Evolutionary conservation across 2,797 vertebrate species (phyloP).

Genomic region (Moxostoma hubbsi): DNA sequence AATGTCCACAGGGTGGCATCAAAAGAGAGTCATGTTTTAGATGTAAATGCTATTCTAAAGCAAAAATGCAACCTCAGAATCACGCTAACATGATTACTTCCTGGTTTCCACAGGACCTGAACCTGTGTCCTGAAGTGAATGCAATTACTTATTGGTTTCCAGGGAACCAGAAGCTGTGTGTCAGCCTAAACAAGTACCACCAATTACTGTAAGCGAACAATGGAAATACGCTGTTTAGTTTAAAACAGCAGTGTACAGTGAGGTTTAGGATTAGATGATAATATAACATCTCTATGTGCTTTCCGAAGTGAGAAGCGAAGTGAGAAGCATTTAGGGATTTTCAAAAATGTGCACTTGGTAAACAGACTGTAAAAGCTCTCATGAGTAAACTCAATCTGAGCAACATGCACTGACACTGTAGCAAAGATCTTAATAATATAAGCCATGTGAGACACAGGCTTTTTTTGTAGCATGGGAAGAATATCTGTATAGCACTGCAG

Average conservation of each 20-base stretch:
- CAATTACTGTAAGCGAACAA: neutral
- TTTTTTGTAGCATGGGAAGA: neutral
- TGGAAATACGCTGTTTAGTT: conserved; percentile 32
- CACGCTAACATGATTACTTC: too few relatives aligned
- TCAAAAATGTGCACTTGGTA: conserved; percentile 20
- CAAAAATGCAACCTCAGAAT: too few relatives aligned
- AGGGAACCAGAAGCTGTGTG: too few relatives aligned
- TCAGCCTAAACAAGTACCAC: neutral
- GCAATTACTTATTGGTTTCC: too few relatives aligned
- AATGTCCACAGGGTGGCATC: too few relatives aligned
- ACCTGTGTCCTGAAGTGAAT: too few relatives aligned
- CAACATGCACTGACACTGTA: conserved; percentile 28
- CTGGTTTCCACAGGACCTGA: too few relatives aligned
- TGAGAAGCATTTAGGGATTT: conserved; percentile 23
- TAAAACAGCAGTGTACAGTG: conserved; percentile 9
- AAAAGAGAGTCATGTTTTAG: too few relatives aligned
- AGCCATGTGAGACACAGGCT: conserved; percentile 23
- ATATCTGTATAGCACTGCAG: conserved; percentile 14
- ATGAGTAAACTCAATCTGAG: conserved; percentile 18
- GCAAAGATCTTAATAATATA: conserved; percentile 47
- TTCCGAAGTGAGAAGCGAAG: conserved; percentile 11
- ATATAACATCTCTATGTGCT: conserved; percentile 43
- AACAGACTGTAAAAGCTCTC: conserved; percentile 18
- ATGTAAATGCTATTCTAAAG: too few relatives aligned
- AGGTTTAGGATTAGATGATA: conserved; percentile 9